These are phyloP conservation scores for Dugesia japonica DNA, from an alignment of 2,888 invertebrate genomes.

Conservation along the genomic window DNA sequence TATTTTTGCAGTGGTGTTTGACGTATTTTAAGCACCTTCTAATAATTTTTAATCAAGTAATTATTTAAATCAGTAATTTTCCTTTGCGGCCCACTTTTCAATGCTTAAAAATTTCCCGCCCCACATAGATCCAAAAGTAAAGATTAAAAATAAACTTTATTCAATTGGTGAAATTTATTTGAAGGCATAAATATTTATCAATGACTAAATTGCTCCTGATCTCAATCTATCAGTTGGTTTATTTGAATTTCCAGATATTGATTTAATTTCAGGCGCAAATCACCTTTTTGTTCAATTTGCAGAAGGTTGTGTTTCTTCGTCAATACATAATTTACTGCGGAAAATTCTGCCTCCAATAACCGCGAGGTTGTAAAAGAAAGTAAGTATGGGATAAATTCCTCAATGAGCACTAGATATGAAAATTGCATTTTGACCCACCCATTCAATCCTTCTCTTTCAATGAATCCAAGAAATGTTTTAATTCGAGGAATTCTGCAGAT, in stretches of 20 bases:
- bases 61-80: no score
- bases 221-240: background rate
- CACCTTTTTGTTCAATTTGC: background rate
- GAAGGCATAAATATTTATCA: background rate
- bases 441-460: no score
- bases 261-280: background rate
- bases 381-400: no score
- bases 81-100: no score
- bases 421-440: background rate
- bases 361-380: background rate
- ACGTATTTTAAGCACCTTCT: no score
- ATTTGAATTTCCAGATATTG: background rate
- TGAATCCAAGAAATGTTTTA: background rate
- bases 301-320: no score
- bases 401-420: background rate
- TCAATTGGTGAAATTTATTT: no score
- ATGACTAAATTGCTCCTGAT: background rate
- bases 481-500: background rate
- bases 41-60: no score
- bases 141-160: no score
- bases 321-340: no score
- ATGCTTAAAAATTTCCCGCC: background rate
- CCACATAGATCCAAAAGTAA: background rate
- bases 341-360: background rate
- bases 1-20: no score